phyloP scores from a whole-genome alignment of 2,113 vertebrate species.

The Saccopteryx bilineata region DNA sequence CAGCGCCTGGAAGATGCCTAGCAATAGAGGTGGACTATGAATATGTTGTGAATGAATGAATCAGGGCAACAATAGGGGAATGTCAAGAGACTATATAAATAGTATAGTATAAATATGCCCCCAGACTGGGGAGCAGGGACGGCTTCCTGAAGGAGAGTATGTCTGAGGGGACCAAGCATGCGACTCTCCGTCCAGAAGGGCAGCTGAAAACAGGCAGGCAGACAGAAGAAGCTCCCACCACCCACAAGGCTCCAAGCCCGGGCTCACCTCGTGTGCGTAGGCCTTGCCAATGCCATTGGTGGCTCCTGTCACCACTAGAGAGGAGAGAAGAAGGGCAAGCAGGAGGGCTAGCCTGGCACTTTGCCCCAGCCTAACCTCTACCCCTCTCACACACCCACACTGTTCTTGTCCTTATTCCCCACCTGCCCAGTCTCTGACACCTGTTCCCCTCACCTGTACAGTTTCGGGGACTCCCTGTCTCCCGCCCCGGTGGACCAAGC shows the following conservation, averaged over 20 bases:
- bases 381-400: too few species aligned
- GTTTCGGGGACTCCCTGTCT: not conserved
- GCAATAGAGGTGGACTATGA: not conserved
- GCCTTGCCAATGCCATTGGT: slow-evolving; percentile 90
- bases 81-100: not conserved
- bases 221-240: not conserved
- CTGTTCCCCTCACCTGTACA: not conserved
- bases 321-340: not conserved
- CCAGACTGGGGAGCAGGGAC: not conserved
- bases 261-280: slow-evolving; percentile 89
- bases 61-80: not conserved
- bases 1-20: not conserved
- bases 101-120: not conserved
- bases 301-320: slow-evolving; percentile 85
- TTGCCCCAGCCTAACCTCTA: not conserved
- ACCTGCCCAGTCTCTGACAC: too few species aligned
- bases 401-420: not conserved
- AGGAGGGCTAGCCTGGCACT: not conserved
- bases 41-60: not conserved
- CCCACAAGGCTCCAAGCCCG: too few species aligned
- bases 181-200: not conserved
- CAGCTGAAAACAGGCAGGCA: not conserved
- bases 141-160: not conserved
- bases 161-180: not conserved
- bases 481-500: not conserved